These are phyloP conservation scores for Aspidoscelis tigris DNA, from an alignment of 2,113 vertebrate species.

Conservation along the genomic window DNA sequence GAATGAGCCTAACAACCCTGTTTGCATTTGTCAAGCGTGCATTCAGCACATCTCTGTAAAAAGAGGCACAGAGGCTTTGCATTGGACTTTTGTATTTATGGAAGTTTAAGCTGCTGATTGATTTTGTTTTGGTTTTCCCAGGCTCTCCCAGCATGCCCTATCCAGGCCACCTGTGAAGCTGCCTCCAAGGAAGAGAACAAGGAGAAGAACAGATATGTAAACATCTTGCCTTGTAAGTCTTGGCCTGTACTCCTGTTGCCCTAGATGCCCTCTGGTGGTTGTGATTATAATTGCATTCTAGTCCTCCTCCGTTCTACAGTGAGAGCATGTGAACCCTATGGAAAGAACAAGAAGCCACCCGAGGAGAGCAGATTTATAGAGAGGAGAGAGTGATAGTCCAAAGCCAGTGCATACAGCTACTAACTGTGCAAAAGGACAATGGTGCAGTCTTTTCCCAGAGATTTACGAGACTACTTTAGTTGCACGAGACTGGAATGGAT, in stretches of 20 bases:
- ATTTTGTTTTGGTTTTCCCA: slow-evolving; percentile 61
- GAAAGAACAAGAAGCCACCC: neutral
- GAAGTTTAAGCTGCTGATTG: neutral
- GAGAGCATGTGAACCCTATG: neutral
- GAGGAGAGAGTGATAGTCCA: neutral
- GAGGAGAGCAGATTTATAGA: neutral
- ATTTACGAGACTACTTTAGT: neutral
- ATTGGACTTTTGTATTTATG: neutral
- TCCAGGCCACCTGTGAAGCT: slow-evolving; percentile 95
- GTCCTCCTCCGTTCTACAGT: neutral
- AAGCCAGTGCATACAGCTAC: neutral
- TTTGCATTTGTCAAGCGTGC: no score
- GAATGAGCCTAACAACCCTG: no score
- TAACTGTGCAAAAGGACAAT: neutral
- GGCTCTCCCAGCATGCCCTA: slow-evolving; percentile 95
- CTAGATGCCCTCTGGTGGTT: rapidly evolving
- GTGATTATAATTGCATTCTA: neutral
- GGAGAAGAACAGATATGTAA: slow-evolving; percentile 99
- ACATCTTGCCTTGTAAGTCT: slow-evolving; percentile 95
- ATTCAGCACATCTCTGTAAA: neutral
- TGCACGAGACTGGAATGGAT: neutral
- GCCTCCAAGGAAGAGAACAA: slow-evolving; percentile 99
- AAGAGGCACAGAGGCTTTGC: rapidly evolving
- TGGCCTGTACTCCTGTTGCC: rapidly evolving
- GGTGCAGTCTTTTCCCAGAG: neutral